Evolutionary conservation across 1,140 invertebrate species (phyloP).

Genomic region (Helicoverpa zea): DNA sequence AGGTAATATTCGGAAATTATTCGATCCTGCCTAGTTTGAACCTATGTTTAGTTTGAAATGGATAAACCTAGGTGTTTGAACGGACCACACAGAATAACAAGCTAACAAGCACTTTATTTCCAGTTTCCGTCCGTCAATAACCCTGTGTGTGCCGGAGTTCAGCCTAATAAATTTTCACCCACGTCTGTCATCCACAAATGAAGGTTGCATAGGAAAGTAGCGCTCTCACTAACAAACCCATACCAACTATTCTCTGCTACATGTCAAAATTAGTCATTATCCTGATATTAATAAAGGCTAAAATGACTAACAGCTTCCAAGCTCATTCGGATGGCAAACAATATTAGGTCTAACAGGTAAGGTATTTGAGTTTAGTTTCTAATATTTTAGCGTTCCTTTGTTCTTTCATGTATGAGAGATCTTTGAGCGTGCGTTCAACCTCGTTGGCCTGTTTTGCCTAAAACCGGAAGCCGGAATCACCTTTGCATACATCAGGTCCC

Average conservation of each 20-base stretch:
- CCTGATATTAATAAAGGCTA: conserved; percentile 18
- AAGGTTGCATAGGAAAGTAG: conserved; percentile 18
- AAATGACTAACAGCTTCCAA: conserved; percentile 37
- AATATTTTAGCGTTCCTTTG: conserved; percentile 49
- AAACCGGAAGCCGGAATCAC: conserved; percentile 78
- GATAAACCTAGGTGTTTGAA: no score
- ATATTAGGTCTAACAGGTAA: conserved; percentile 40
- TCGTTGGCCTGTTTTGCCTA: conserved; percentile 72
- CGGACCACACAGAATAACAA: no score
- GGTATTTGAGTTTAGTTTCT: conserved; percentile 35
- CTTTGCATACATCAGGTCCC: conserved; percentile 52
- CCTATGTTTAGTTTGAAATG: no score
- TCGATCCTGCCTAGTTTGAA: no score
- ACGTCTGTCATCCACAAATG: conserved; percentile 7
- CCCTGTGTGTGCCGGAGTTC: no score
- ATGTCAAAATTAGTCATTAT: conserved; percentile 28
- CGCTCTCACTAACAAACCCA: background rate
- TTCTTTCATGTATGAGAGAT: conserved; percentile 48
- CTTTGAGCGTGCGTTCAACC: conserved; percentile 58
- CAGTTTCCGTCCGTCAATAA: no score
- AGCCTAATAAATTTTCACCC: background rate
- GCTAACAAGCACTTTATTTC: no score
- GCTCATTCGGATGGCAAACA: background rate
- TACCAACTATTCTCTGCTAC: background rate
- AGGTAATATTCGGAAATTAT: no score